These are phyloP conservation scores for Disparrhopalites patrizii DNA, from an alignment of 2,888 invertebrate species.

Conservation along the genomic window DNA sequence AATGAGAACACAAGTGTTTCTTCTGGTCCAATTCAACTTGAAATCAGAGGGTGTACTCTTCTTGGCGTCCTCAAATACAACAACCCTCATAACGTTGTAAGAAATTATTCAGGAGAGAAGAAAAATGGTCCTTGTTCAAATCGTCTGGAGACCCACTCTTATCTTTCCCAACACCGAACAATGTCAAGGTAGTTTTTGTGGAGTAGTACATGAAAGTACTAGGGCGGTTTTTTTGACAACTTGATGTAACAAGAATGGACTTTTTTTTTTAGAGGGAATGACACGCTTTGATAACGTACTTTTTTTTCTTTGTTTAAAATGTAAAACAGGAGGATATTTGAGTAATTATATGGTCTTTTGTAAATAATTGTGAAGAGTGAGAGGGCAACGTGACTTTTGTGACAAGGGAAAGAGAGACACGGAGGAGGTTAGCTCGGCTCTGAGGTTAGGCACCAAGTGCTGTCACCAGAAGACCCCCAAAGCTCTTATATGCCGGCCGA, in stretches of 20 bases:
- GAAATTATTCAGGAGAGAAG: no score
- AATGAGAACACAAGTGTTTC: slow-evolving; percentile 7
- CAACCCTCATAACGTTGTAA: slow-evolving; percentile 16
- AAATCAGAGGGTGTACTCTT: slow-evolving; percentile 10
- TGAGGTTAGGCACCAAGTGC: neutral
- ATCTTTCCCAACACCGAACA: no score
- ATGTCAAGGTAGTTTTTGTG: no score
- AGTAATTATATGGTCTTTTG: neutral
- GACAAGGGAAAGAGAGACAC: slow-evolving; percentile 1
- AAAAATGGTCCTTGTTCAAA: no score
- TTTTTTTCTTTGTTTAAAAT: neutral
- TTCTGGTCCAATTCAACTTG: slow-evolving; percentile 13
- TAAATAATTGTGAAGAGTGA: neutral
- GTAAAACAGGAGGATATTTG: neutral
- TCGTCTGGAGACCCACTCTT: no score
- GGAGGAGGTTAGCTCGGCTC: neutral
- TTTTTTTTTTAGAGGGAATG: neutral
- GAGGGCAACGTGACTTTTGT: neutral
- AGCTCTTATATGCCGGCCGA: no score
- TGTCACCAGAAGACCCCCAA: no score
- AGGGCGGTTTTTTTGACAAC: neutral
- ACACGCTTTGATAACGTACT: neutral
- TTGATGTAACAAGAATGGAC: no score
- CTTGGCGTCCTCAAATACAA: slow-evolving; percentile 6
- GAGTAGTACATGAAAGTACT: no score